Evolutionary conservation across 2,797 vertebrate species (phyloP).

Genomic region (Mallotus villosus): DNA sequence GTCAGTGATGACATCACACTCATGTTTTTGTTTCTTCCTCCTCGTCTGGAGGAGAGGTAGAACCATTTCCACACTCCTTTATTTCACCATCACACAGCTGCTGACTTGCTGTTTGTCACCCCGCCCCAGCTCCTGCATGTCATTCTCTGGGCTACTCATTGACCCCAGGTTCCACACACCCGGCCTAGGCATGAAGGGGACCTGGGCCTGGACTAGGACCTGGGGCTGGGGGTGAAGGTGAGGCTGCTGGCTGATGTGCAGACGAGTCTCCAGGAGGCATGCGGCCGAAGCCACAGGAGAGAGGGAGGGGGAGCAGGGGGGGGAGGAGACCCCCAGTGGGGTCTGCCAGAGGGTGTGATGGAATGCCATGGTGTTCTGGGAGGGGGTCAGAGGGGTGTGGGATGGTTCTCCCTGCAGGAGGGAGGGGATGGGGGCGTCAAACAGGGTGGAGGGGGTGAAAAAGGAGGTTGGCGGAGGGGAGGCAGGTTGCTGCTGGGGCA

Average conservation of each 20-base stretch:
- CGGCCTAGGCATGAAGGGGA: slow-evolving; percentile 65
- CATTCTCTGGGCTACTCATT: slow-evolving; percentile 56
- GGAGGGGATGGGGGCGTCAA: slow-evolving; percentile 63
- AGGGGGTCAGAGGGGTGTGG: slow-evolving; percentile 55
- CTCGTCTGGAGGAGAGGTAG: slow-evolving; percentile 15
- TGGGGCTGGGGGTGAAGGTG: slow-evolving; percentile 57
- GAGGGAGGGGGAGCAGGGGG: slow-evolving; percentile 53
- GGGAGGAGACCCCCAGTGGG: slow-evolving; percentile 38
- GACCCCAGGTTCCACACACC: slow-evolving; percentile 77
- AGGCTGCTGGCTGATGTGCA: slow-evolving; percentile 82
- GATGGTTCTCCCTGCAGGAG: slow-evolving; percentile 51
- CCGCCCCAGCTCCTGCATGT: slow-evolving; percentile 68
- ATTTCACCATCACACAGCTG: slow-evolving; percentile 90
- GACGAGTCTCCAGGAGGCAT: slow-evolving; percentile 84
- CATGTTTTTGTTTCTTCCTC: slow-evolving; percentile 2
- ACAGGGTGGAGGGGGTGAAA: slow-evolving; percentile 64
- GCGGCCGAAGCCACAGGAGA: slow-evolving; percentile 85
- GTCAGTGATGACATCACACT: background rate
- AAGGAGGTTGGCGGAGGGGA: slow-evolving; percentile 63
- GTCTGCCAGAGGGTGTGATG: slow-evolving; percentile 67
- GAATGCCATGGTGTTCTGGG: slow-evolving; percentile 50
- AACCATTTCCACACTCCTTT: slow-evolving; percentile 25
- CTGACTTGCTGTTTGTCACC: slow-evolving; percentile 73
- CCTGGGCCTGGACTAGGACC: slow-evolving; percentile 54
- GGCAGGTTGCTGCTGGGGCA: slow-evolving; percentile 72